Percentiles rank a stretch among this genome's conserved stretches.
phyloP scores from a whole-genome alignment of 2,888 invertebrate genomes.

The Eustalomyia histrio region DNA sequence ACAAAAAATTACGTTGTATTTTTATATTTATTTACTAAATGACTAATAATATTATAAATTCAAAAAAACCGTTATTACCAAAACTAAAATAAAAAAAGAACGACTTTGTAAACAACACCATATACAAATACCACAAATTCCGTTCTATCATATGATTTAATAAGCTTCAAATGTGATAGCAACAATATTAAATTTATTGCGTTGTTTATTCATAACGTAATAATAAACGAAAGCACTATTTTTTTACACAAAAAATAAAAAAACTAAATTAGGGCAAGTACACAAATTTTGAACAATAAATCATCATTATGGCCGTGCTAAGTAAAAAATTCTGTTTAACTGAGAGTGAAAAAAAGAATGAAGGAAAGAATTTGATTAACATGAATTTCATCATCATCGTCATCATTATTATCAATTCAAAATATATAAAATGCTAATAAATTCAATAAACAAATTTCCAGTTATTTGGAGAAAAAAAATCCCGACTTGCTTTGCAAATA shows the following conservation, averaged over 20 bases:
- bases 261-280: conserved; percentile 36
- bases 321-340: background rate
- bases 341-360: conserved; percentile 26
- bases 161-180: background rate
- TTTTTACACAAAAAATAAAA: no score
- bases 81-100: no score
- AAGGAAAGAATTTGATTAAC: conserved; percentile 17
- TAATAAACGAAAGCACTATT: background rate
- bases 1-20: background rate
- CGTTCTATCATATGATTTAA: background rate
- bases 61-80: conserved; percentile 20
- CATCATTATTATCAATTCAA: background rate
- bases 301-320: background rate
- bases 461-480: conserved; percentile 36
- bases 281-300: conserved; percentile 22
- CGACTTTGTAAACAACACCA: conserved; percentile 6
- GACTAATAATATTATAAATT: conserved; percentile 28
- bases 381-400: conserved; percentile 39
- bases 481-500: conserved; percentile 20
- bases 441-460: conserved; percentile 63
- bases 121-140: conserved; percentile 9
- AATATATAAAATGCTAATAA: conserved; percentile 39
- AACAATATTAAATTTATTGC: conserved; percentile 24
- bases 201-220: conserved; percentile 34
- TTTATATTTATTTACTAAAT: conserved; percentile 6